A percentile compares a stretch with the other conserved stretches of the same genome.
Evolutionary conservation across 1,140 invertebrate genomes (phyloP).

Genomic region (Macrobrachium nipponense): DNA sequence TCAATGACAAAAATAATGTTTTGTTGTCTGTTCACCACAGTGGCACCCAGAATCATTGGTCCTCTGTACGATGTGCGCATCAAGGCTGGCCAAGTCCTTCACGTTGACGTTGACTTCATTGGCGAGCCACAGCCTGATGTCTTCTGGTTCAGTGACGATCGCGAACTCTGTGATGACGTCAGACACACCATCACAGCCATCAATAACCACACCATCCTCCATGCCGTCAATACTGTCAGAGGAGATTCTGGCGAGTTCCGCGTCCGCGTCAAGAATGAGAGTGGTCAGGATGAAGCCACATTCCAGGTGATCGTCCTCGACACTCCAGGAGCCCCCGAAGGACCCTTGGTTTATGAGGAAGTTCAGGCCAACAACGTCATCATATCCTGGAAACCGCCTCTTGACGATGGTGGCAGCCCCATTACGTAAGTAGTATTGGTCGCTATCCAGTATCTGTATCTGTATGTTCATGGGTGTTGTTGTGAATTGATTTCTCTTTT

Average conservation of each 20-base stretch:
- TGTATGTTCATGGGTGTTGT: not conserved
- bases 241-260: slow-evolving; percentile 87
- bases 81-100: slow-evolving; percentile 92
- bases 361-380: slow-evolving; percentile 94
- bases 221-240: slow-evolving; percentile 88
- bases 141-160: slow-evolving; percentile 84
- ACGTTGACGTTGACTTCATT: slow-evolving; percentile 91
- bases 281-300: slow-evolving; percentile 89
- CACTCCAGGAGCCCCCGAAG: slow-evolving; percentile 84
- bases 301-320: slow-evolving; percentile 88
- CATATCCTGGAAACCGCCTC: slow-evolving; percentile 93
- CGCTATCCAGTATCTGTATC: not conserved
- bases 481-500: not conserved
- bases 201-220: slow-evolving; percentile 90
- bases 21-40: slow-evolving; percentile 68
- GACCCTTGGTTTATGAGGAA: slow-evolving; percentile 92
- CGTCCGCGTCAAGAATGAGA: slow-evolving; percentile 85
- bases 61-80: slow-evolving; percentile 88
- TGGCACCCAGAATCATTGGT: slow-evolving; percentile 93
- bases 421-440: slow-evolving; percentile 76
- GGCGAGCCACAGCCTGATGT: slow-evolving; percentile 90
- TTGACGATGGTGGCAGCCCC: slow-evolving; percentile 94
- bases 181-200: slow-evolving; percentile 88
- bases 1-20: too few relatives aligned
- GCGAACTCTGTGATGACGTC: slow-evolving; percentile 77